Evolutionary conservation across 2,113 vertebrate species (phyloP).

Genomic region (Bagarius yarrelli): DNA sequence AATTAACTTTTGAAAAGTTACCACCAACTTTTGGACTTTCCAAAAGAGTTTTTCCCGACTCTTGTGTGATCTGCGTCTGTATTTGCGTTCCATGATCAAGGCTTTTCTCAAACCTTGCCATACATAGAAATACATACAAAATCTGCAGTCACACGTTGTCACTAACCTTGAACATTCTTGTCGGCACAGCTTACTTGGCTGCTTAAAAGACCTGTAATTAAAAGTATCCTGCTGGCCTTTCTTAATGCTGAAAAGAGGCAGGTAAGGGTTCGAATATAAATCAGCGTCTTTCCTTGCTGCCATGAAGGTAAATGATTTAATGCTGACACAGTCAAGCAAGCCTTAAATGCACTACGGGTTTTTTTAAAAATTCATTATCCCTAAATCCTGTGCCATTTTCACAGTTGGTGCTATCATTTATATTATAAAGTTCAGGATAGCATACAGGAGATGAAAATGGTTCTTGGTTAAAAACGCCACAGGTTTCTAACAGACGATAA

Average conservation of each 20-base stretch:
- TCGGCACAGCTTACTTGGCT: conserved; percentile 35
- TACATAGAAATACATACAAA: conserved; percentile 1
- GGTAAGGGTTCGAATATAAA: conserved; percentile 47
- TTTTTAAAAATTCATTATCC: conserved; percentile 32
- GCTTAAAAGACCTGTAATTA: conserved; percentile 50
- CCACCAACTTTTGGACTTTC: background rate
- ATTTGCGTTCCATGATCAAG: background rate
- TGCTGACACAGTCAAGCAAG: conserved; percentile 26
- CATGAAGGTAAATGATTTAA: conserved; percentile 18
- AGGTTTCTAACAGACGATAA: background rate
- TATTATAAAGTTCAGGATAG: background rate
- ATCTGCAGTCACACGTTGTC: conserved; percentile 38
- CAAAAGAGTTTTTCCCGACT: background rate
- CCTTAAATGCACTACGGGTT: conserved; percentile 58
- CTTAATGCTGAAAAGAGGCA: conserved; percentile 11
- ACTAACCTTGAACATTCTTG: conserved; percentile 54
- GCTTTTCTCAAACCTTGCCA: conserved; percentile 9
- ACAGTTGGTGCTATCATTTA: background rate
- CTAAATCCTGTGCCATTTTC: conserved; percentile 14
- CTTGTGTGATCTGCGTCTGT: background rate
- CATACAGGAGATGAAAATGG: background rate
- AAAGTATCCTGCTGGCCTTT: conserved; percentile 46
- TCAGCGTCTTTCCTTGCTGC: conserved; percentile 28
- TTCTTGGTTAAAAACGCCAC: background rate
- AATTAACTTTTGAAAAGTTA: background rate